These are phyloP conservation scores for Cremastinae sp. DNA, from an alignment of 2,888 invertebrate genomes.

Conservation along the genomic window DNA sequence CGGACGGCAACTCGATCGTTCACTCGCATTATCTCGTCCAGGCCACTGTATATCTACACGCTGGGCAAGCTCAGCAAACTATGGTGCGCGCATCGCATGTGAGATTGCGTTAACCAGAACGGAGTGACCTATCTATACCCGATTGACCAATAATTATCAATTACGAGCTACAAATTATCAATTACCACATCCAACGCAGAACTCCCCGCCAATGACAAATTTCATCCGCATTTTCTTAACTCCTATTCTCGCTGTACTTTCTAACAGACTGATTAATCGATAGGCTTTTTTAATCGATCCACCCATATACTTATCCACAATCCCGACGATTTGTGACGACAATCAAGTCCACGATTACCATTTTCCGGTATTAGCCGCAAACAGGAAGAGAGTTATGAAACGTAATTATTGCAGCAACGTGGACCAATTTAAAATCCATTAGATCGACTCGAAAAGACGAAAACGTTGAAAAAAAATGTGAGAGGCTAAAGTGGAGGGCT, in stretches of 20 bases:
- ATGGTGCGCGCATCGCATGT: constrained; percentile 7
- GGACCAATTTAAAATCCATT: constrained; percentile 20
- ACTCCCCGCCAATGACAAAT: background rate
- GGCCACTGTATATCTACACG: background rate
- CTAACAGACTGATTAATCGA: constrained; percentile 8
- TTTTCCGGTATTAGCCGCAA: constrained; percentile 6
- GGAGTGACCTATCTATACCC: constrained; percentile 35
- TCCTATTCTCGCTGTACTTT: background rate
- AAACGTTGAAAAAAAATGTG: constrained; percentile 3
- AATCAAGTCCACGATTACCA: background rate
- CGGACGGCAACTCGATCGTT: constrained; percentile 42
- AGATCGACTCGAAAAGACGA: background rate
- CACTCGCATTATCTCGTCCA: constrained; percentile 28
- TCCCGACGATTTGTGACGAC: constrained; percentile 2
- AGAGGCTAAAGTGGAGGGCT: background rate
- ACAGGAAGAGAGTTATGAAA: constrained; percentile 22
- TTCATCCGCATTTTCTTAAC: constrained; percentile 1
- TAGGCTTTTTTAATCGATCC: background rate
- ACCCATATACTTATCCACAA: background rate
- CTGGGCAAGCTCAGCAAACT: constrained; percentile 10
- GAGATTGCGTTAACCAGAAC: constrained; percentile 20
- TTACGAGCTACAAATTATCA: constrained; percentile 50
- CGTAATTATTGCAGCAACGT: constrained; percentile 18
- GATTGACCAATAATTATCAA: constrained; percentile 55
- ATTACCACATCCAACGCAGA: constrained; percentile 21